Conservation (phyloP, 2,888 invertebrate genomes). For the Tetramorium bicarinatum region DNA sequence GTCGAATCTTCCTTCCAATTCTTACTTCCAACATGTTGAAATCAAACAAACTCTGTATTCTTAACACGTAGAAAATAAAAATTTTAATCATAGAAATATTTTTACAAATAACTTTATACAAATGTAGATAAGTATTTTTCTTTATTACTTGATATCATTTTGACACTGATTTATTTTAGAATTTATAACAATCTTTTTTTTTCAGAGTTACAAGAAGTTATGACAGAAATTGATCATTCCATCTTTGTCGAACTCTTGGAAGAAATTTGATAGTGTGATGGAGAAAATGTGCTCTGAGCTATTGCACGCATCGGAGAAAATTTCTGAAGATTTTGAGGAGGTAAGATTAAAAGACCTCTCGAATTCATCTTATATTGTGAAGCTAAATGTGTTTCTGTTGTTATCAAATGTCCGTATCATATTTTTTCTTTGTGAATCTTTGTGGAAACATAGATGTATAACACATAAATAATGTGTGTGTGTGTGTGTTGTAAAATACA, state of each 20-base stretch:
- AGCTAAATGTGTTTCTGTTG: neutral
- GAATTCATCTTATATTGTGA: neutral
- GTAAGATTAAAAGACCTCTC: slow-evolving; percentile 46
- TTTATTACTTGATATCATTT: neutral
- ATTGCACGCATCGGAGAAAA: slow-evolving; percentile 68
- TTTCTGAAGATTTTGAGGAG: slow-evolving; percentile 76
- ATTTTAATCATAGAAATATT: neutral
- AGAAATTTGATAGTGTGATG: slow-evolving; percentile 64
- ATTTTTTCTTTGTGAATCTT: neutral
- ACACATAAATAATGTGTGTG: neutral
- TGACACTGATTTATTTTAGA: slow-evolving; percentile 3
- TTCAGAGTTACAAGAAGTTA: slow-evolving; percentile 68
- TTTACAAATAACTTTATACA: neutral
- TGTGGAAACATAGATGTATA: neutral
- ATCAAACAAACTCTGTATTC: neutral
- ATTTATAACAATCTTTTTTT: slow-evolving; percentile 44
- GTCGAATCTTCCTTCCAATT: neutral
- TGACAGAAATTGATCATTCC: slow-evolving; percentile 40
- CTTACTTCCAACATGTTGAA: neutral
- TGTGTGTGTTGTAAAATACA: no score
- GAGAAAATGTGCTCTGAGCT: slow-evolving; percentile 69
- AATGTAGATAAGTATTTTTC: neutral
- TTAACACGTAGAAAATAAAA: neutral
- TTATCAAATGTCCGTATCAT: neutral
- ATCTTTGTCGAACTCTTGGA: slow-evolving; percentile 14